Evolutionary conservation across 2,888 invertebrate genomes (phyloP), one percentile per base, ranked within the genome.

Genomic region (Leucophora obtusa): DNA sequence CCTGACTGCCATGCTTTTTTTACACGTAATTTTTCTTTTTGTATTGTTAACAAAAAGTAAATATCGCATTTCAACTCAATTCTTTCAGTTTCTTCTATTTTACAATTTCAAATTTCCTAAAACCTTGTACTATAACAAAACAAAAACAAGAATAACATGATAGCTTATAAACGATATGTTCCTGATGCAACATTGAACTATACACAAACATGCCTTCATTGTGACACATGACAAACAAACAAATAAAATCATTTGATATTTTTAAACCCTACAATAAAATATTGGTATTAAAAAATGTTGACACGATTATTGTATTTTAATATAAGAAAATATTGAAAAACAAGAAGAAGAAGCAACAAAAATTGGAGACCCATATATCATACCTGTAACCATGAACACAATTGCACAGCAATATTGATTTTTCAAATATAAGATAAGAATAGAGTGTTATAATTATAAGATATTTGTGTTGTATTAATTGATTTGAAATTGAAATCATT

Each of bases 311-410:
- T n/a, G 43, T 18, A 17, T 54, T 54, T 54, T 54, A 54, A 54
- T 54, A n/a, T 28, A 18, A 6, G 54, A 54, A 28, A 47, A 47
- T 71, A 60, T 60, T 50, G n/a, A 60, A 59, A 53, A 71, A 62
- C 5, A 35, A 18, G 28, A 24, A n/a, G 11, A 28, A 28, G 28
- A 28, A 28, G 28, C 28, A 28, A 28, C 28, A 28, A 28, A 28
- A 17, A 15, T 58, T 65, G 43, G 47, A 50, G n/a, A 54, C 43
- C 11, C 50, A 75, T 15, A 56, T n/a, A 10, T 1, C 66, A 15
- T 86, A 89, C 88, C 88, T 89, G 84, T 86, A 89, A 83, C 87
- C 89, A 84, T 89, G 89, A 88, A 89, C 86, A 87, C 88, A 88
- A 86, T 87, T 84, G 84, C 89, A 88, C 83, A 82, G 85, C 84